Evolutionary conservation across 2,888 invertebrate genomes (phyloP).

Genomic region (Lymantria monacha): DNA sequence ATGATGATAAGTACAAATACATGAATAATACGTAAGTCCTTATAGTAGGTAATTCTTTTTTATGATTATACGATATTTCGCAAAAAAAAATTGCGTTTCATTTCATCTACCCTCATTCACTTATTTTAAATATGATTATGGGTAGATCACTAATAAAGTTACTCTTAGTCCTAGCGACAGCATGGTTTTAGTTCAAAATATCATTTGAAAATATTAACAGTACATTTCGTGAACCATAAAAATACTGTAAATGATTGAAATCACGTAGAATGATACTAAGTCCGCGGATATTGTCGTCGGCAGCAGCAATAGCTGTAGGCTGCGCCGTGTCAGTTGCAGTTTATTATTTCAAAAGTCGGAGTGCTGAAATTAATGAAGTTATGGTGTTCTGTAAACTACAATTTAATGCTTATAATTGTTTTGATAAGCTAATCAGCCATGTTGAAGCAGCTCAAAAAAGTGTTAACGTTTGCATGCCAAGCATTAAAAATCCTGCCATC

Average conservation of each 20-base stretch:
- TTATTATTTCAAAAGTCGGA: conserved; percentile 66
- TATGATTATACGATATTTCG: no score
- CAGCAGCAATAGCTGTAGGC: conserved; percentile 65
- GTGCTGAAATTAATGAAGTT: conserved; percentile 67
- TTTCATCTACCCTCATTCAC: no score
- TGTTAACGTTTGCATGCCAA: conserved; percentile 73
- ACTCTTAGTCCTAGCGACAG: conserved; percentile 22
- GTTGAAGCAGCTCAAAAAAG: conserved; percentile 64
- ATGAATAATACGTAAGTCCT: no score
- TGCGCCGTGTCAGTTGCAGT: conserved; percentile 71
- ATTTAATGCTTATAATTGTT: conserved; percentile 69
- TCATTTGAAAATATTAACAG: no score
- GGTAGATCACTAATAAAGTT: no score
- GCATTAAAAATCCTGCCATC: conserved; percentile 73
- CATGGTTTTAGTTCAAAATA: conserved; percentile 23
- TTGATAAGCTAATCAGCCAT: conserved; percentile 70
- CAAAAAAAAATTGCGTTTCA: no score
- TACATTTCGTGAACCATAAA: no score
- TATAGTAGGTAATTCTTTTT: no score
- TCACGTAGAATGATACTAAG: conserved; percentile 69
- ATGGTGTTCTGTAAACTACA: conserved; percentile 78
- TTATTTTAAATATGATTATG: no score
- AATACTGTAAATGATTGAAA: conserved; percentile 56
- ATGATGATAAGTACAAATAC: no score
- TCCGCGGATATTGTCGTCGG: conserved; percentile 64